These are phyloP conservation scores for Allophyes oxyacanthae DNA, from an alignment of 2,888 invertebrate genomes.

Conservation along the genomic window DNA sequence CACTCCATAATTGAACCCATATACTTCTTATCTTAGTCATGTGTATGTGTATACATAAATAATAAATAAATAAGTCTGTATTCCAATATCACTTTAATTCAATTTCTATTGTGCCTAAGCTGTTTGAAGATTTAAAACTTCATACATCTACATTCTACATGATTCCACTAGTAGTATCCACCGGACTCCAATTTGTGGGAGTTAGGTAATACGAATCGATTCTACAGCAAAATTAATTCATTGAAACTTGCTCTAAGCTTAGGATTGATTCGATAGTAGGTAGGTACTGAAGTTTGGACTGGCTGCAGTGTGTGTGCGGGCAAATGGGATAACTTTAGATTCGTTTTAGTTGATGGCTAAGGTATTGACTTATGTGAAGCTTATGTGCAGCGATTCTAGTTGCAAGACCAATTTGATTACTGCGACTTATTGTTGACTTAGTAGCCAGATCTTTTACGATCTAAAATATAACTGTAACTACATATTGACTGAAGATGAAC, in stretches of 20 bases:
- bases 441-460: no score
- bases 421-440: neutral
- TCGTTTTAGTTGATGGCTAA: slow-evolving; percentile 40
- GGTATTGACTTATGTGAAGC: slow-evolving; percentile 20
- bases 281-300: slow-evolving; percentile 33
- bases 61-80: no score
- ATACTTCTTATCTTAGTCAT: no score
- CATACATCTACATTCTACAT: no score
- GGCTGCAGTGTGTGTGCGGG: slow-evolving; percentile 43
- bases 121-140: no score
- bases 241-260: slow-evolving; percentile 63
- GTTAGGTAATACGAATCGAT: slow-evolving; percentile 67
- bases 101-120: no score
- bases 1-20: no score
- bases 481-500: no score
- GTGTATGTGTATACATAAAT: no score
- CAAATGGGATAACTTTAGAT: slow-evolving; percentile 48
- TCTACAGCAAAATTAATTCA: slow-evolving; percentile 66
- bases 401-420: slow-evolving; percentile 17
- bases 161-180: slow-evolving; percentile 46
- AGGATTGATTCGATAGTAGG: slow-evolving; percentile 58
- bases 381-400: neutral
- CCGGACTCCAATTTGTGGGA: slow-evolving; percentile 64
- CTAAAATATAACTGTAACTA: no score
- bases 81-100: no score